Percentiles rank a stretch among this genome's conserved stretches.
Evolutionary conservation across 2,113 vertebrate genomes (phyloP).

Genomic region (Solenodon paradoxus): DNA sequence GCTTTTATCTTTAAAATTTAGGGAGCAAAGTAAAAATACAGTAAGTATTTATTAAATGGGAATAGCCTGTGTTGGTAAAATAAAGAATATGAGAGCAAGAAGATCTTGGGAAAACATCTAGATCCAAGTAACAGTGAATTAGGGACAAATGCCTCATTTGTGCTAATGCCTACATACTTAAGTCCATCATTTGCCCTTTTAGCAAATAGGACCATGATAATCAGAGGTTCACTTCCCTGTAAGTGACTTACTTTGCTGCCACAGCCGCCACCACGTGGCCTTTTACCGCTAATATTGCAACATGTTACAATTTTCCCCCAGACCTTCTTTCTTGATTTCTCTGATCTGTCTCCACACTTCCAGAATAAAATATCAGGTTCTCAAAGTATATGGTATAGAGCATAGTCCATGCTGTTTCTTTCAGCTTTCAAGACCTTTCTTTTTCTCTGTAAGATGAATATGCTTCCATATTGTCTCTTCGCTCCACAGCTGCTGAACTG

Average conservation of each 20-base stretch:
- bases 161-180: not conserved
- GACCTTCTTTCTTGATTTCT: not conserved
- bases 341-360: rapidly evolving
- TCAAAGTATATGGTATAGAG: not conserved
- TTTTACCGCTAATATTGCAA: not conserved
- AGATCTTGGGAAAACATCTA: not conserved
- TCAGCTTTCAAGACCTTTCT: not conserved
- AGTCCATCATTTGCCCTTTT: not conserved
- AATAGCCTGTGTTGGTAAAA: not conserved
- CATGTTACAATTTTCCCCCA: not conserved
- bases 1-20: not conserved
- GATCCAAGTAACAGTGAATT: not conserved
- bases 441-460: not conserved
- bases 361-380: not conserved
- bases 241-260: not conserved
- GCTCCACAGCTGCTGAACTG: not conserved
- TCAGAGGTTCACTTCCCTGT: not conserved
- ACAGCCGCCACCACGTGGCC: not conserved
- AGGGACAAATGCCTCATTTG: rapidly evolving
- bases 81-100: not conserved
- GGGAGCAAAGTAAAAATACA: not conserved
- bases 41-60: not conserved
- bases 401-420: not conserved
- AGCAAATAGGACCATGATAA: not conserved
- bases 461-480: too few relatives aligned